Base-by-base conservation (phyloP, 2,888 invertebrate species). In the Mesorhabditis sp. region DNA sequence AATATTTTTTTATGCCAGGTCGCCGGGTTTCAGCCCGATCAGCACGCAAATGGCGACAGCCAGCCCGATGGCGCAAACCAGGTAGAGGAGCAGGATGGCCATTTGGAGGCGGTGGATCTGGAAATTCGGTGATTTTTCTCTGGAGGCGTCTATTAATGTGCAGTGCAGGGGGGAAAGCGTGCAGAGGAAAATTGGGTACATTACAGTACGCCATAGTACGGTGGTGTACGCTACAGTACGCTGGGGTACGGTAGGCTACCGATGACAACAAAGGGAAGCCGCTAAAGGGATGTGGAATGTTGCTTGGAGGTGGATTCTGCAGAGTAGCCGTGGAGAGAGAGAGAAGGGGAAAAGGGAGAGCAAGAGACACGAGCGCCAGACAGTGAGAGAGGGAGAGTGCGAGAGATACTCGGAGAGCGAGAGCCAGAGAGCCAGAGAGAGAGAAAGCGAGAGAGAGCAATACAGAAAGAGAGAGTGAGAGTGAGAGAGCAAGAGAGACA, bases 21-120 rank as follows among this genome's bases (percentile, higher is more conserved):
- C 58, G 7, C 58, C 58, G n/a, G 58, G 58, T 50, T 50, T 50
- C n/a, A 77, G 69, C 10, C 76, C 77, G 45, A 77, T 77, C 58
- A 77, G 68, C 5, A 76, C 72, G n/a, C 67, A 67, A 41, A 77
- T 74, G 10, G 77, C 76, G 2, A 76, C 72, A 63, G 71, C 69
- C 5, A 70, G 65, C 42, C 76, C 77, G 65, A 75, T 70, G 7
- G 73, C 70, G 44, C 71, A 68, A 13, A 74, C 66, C 41, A 73
- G 15, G 68, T 70, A 75, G 43, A 73, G 68, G 4, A 72, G 62
- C 67, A 77, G 66, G 43, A 77, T 67, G 66, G 72, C 66, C 7
- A 70, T n/a, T 62, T 70, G 70, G 28, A 77, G 50, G n/a, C 63
- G 65, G 44, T 76, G 73, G 43, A 69, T 70, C 76, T 76, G 70